Evolutionary conservation across 2,888 invertebrate species (phyloP).

Genomic region (Hydrotaea cyrtoneurina): DNA sequence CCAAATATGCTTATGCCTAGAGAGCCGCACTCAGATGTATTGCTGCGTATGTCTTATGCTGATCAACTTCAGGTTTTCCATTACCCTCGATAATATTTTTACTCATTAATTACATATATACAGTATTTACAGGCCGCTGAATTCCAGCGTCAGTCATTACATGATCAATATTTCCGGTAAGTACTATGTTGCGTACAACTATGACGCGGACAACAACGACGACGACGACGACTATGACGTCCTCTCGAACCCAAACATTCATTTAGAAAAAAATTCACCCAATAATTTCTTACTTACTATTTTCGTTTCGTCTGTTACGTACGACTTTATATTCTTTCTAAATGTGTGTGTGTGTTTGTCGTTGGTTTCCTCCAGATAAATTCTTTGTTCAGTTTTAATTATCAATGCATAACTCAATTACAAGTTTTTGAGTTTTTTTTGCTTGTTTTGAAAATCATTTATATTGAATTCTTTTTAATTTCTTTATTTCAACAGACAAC

Average conservation of each 20-base stretch:
- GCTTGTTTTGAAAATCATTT: slow-evolving; percentile 43
- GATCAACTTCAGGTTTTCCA: slow-evolving; percentile 81
- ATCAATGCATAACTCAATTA: not conserved
- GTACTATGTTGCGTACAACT: slow-evolving; percentile 54
- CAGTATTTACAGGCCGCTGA: slow-evolving; percentile 82
- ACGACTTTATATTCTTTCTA: slow-evolving; percentile 21
- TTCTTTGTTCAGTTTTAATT: not conserved
- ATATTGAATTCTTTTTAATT: slow-evolving; percentile 58
- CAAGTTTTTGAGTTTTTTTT: slow-evolving; percentile 34
- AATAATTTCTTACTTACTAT: not conserved
- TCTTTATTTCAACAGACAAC: slow-evolving; percentile 77
- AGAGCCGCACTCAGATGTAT: slow-evolving; percentile 81
- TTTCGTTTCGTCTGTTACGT: not conserved
- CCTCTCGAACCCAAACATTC: slow-evolving; percentile 45
- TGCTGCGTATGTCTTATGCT: slow-evolving; percentile 81
- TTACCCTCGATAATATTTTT: slow-evolving; percentile 73
- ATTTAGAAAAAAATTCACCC: not conserved
- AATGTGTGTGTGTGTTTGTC: slow-evolving; percentile 65
- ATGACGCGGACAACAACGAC: not conserved
- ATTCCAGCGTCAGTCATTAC: slow-evolving; percentile 81
- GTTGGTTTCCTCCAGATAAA: slow-evolving; percentile 38
- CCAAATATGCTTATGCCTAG: slow-evolving; percentile 82
- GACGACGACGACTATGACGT: not conserved
- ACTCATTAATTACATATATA: slow-evolving; percentile 80
- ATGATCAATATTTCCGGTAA: slow-evolving; percentile 81